These are phyloP conservation scores for Bubalus kerabau DNA, from an alignment of 2,113 vertebrate genomes.

Conservation along the genomic window DNA sequence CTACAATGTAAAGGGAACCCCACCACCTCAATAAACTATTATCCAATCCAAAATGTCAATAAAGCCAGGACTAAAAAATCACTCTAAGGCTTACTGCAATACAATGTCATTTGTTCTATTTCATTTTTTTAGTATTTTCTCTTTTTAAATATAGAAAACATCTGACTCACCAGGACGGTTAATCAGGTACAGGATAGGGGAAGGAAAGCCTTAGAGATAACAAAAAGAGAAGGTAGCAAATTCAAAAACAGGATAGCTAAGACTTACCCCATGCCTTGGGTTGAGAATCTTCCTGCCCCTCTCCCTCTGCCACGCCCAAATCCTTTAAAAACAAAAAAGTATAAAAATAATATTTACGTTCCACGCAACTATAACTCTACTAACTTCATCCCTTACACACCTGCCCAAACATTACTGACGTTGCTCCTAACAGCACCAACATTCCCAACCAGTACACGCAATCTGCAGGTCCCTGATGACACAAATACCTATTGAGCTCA, in stretches of 20 bases:
- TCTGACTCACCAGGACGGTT: background rate
- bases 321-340: conserved; percentile 77
- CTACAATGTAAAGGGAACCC: background rate
- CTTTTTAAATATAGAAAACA: background rate
- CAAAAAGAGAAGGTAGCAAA: background rate
- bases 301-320: conserved; percentile 90
- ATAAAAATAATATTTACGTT: background rate
- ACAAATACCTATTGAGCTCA: background rate
- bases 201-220: background rate
- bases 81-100: background rate
- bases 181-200: background rate
- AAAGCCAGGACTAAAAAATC: background rate
- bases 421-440: background rate
- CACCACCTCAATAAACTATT: background rate
- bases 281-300: conserved; percentile 91
- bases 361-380: background rate
- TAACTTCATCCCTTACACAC: background rate
- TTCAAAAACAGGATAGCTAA: background rate
- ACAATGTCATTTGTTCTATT: background rate
- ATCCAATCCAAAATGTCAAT: background rate
- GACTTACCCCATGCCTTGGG: conserved; percentile 96
- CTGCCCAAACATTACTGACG: background rate
- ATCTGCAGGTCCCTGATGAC: background rate
- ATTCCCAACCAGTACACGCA: background rate
- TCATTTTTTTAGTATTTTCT: background rate